Evolutionary conservation across 2,113 vertebrate species (phyloP).

Genomic region (Lepidothrix coronata): DNA sequence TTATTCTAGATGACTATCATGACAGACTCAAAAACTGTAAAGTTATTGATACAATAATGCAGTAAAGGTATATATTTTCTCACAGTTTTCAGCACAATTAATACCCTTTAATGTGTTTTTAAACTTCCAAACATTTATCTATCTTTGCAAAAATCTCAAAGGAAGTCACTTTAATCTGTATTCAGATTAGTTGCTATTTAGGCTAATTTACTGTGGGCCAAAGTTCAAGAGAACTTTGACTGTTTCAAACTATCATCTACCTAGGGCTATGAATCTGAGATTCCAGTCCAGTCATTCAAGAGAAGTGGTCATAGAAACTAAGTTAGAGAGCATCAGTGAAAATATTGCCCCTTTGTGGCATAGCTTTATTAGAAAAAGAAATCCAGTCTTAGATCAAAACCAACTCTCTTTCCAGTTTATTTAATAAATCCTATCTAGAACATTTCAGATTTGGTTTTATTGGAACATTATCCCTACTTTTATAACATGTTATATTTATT

Average conservation of each 20-base stretch:
- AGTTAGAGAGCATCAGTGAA: not conserved
- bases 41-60: not conserved
- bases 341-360: not conserved
- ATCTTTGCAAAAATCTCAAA: not conserved
- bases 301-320: not conserved
- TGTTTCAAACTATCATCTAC: not conserved
- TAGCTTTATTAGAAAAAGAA: not conserved
- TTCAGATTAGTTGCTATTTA: not conserved
- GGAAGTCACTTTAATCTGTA: not conserved
- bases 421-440: not conserved
- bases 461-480: not conserved
- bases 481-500: not conserved
- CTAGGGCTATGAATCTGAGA: not conserved
- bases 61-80: not conserved
- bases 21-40: not conserved
- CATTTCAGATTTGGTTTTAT: not conserved
- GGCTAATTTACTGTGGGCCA: not conserved
- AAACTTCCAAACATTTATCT: not conserved
- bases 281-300: not conserved
- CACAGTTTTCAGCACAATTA: not conserved
- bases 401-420: not conserved
- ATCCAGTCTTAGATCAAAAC: not conserved
- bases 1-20: not conserved
- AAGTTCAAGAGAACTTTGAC: not conserved
- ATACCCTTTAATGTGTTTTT: not conserved